Percentiles rank a stretch among this genome's conserved stretches.
phyloP scores from a whole-genome alignment of 35 echinoderm and acorn worm species.

The Eucidaris tribuloides region DNA sequence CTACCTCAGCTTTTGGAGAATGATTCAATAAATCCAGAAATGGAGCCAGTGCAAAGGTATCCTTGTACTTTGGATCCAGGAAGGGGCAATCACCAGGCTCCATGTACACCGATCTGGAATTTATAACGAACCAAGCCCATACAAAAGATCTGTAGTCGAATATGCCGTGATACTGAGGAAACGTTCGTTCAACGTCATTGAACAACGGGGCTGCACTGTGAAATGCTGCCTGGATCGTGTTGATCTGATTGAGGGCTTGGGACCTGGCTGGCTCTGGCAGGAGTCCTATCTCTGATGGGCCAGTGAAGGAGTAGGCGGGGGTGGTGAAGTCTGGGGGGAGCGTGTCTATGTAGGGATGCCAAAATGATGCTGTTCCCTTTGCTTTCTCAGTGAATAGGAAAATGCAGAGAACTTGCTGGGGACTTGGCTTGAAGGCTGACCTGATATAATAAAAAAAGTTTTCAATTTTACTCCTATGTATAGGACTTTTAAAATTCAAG shows the following conservation, averaged over 20 bases:
- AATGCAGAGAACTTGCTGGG: conserved; percentile 55
- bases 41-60: conserved; percentile 77
- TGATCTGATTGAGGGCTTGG: conserved; percentile 8
- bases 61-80: not conserved
- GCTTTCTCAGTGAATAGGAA: conserved; percentile 67
- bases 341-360: conserved; percentile 72
- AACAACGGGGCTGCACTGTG: not conserved
- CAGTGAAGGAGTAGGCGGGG: not conserved
- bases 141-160: conserved; percentile 41
- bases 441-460: not conserved
- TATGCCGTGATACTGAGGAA: conserved; percentile 17
- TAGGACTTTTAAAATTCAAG: not conserved
- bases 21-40: conserved; percentile 90
- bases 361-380: conserved; percentile 57
- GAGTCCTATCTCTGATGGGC: not conserved
- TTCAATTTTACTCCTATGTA: not conserved
- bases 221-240: conserved; percentile 33
- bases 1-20: conserved; percentile 65
- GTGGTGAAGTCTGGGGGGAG: conserved; percentile 64
- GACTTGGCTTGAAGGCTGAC: conserved; percentile 14
- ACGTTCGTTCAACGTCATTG: conserved; percentile 2
- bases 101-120: conserved; percentile 65
- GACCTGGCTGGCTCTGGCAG: conserved; percentile 1
- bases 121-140: conserved; percentile 97
- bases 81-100: conserved; percentile 5